These are phyloP conservation scores for Caenorhabditis latens DNA, from an alignment of 1,140 invertebrate genomes.

Conservation along the genomic window DNA sequence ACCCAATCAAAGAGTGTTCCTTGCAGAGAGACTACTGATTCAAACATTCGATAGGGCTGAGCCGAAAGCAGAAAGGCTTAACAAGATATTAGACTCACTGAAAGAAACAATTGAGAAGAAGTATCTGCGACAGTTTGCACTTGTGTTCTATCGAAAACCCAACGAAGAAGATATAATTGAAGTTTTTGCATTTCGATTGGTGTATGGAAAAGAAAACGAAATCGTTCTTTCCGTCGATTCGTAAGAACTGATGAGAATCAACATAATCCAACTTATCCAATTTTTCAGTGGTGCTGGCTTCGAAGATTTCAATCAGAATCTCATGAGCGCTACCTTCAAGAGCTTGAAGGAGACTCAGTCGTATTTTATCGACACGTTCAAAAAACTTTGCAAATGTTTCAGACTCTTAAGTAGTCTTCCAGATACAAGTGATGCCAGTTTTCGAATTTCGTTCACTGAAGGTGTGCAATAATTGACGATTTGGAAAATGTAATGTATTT, in stretches of 20 bases:
- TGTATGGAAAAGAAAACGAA: background rate
- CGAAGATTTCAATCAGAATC: background rate
- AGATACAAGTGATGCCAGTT: background rate
- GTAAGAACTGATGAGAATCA: background rate
- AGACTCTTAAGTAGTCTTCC: background rate
- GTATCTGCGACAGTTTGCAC: slow-evolving; percentile 33
- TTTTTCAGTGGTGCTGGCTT: background rate
- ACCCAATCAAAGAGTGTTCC: background rate
- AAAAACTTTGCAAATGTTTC: slow-evolving; percentile 11
- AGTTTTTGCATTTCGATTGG: slow-evolving; percentile 6
- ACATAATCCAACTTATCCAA: background rate
- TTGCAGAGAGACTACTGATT: background rate
- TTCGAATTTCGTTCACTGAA: slow-evolving; percentile 10
- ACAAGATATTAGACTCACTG: background rate
- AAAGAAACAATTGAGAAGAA: background rate
- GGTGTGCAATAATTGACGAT: background rate
- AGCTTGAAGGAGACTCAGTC: background rate
- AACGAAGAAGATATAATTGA: slow-evolving; percentile 6
- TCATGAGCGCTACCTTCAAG: background rate
- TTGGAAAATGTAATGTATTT: background rate
- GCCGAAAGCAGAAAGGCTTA: background rate
- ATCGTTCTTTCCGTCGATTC: background rate
- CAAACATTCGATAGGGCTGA: background rate
- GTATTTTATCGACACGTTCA: background rate
- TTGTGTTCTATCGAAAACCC: slow-evolving; percentile 8